Evolutionary conservation across 2,113 vertebrate species (phyloP).

Genomic region (Microcebus lehilahytsara): DNA sequence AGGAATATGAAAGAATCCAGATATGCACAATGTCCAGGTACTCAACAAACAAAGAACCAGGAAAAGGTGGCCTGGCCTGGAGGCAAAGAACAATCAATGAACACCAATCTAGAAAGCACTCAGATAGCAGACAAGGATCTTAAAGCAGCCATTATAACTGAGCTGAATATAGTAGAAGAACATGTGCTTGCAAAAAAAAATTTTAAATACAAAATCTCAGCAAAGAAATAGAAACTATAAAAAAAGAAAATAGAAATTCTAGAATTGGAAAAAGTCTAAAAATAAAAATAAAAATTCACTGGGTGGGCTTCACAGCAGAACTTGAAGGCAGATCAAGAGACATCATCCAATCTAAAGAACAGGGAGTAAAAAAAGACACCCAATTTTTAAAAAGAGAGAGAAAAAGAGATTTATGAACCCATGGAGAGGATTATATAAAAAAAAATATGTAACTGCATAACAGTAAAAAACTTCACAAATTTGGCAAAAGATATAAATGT

Average conservation of each 20-base stretch:
- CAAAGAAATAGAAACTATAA: neutral
- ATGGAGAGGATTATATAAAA: neutral
- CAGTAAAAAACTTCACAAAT: neutral
- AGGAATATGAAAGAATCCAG: neutral
- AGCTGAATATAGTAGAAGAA: neutral
- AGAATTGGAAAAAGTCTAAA: neutral
- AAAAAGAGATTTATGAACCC: neutral
- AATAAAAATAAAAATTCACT: neutral
- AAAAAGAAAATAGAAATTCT: neutral
- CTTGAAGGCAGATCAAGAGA: neutral
- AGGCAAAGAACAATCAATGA: neutral
- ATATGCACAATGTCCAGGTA: neutral
- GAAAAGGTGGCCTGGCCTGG: neutral
- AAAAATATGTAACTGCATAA: neutral
- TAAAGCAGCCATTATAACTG: neutral
- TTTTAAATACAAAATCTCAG: neutral
- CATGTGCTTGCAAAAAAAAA: neutral
- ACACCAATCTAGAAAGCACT: neutral
- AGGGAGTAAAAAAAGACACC: neutral
- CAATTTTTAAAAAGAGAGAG: neutral
- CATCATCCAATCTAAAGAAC: neutral
- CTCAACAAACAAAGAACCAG: neutral
- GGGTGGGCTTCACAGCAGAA: neutral
- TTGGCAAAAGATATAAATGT: neutral
- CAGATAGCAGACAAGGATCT: neutral